These are phyloP conservation scores for Zelleria hepariella DNA, from an alignment of 2,888 invertebrate genomes.

Conservation along the genomic window DNA sequence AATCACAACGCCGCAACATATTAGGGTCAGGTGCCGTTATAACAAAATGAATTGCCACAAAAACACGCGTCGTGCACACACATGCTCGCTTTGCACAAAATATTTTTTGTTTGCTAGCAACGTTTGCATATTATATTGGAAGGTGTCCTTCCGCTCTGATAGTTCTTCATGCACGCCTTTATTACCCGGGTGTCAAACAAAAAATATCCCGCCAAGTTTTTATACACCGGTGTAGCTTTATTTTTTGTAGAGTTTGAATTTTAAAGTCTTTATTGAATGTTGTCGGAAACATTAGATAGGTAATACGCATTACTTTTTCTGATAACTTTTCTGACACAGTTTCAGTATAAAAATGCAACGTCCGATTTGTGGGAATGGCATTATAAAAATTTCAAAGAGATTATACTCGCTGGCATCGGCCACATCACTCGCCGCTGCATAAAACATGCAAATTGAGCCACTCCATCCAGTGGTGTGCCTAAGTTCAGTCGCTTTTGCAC, in stretches of 20 bases:
- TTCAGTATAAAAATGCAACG: conserved; percentile 49
- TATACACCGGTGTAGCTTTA: background rate
- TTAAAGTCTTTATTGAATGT: too few relatives aligned
- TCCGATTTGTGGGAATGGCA: conserved; percentile 63
- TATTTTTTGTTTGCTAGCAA: background rate
- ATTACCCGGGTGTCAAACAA: background rate
- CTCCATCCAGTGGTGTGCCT: conserved; percentile 56
- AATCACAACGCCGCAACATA: conserved; percentile 26
- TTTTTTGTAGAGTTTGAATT: background rate
- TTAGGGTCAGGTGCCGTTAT: conserved; percentile 23
- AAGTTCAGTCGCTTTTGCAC: conserved; percentile 65
- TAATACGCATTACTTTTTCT: too few relatives aligned
- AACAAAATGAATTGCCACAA: conserved; percentile 19
- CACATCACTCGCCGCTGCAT: conserved; percentile 59
- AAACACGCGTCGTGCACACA: conserved; percentile 15
- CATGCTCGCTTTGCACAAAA: conserved; percentile 11
- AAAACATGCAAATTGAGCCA: conserved; percentile 70
- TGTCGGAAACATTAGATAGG: too few relatives aligned
- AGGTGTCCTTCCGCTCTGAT: background rate
- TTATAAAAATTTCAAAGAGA: conserved; percentile 63
- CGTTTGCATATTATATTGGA: background rate
- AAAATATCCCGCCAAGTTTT: conserved; percentile 17
- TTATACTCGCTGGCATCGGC: conserved; percentile 24
- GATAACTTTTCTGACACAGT: too few relatives aligned
- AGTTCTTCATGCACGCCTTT: background rate